Percentiles rank a stretch among this genome's conserved stretches.
Evolutionary conservation across 2,888 invertebrate genomes (phyloP).

Genomic region (Netelia fuscicornis): DNA sequence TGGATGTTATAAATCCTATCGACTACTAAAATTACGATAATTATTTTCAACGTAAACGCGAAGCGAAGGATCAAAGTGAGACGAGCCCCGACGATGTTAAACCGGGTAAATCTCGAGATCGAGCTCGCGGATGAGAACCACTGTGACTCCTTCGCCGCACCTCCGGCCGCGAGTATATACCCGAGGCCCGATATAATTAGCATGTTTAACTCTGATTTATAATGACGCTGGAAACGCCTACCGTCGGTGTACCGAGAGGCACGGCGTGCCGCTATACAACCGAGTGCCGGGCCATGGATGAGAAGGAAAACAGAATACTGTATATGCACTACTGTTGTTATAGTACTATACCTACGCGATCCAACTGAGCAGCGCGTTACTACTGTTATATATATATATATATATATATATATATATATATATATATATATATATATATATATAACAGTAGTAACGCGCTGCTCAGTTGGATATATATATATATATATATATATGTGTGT

Average conservation of each 20-base stretch:
- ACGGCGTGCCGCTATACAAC: conserved; percentile 54
- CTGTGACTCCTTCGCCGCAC: conserved; percentile 68
- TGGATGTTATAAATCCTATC: no score
- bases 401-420: no score
- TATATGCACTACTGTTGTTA: conserved; percentile 40
- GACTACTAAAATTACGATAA: no score
- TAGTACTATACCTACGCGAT: conserved; percentile 60
- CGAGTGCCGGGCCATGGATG: conserved; percentile 1
- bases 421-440: no score
- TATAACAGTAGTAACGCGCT: no score
- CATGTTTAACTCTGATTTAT: conserved; percentile 83
- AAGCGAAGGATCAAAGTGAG: no score
- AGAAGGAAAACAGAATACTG: conserved; percentile 39
- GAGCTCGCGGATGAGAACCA: conserved; percentile 66
- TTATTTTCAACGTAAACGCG: no score
- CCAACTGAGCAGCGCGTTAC: conserved; percentile 55
- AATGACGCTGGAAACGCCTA: conserved; percentile 82
- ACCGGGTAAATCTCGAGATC: no score
- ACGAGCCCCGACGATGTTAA: no score
- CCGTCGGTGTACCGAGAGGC: conserved; percentile 74
- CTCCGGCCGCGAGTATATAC: conserved; percentile 54
- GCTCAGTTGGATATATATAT: no score
- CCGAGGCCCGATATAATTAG: conserved; percentile 80
- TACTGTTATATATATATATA: background rate
- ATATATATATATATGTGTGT: conserved; percentile 5